Percentiles rank a stretch among this genome's conserved stretches.
Conservation (phyloP, 2,888 invertebrate species). For the Tenthredo livida region DNA sequence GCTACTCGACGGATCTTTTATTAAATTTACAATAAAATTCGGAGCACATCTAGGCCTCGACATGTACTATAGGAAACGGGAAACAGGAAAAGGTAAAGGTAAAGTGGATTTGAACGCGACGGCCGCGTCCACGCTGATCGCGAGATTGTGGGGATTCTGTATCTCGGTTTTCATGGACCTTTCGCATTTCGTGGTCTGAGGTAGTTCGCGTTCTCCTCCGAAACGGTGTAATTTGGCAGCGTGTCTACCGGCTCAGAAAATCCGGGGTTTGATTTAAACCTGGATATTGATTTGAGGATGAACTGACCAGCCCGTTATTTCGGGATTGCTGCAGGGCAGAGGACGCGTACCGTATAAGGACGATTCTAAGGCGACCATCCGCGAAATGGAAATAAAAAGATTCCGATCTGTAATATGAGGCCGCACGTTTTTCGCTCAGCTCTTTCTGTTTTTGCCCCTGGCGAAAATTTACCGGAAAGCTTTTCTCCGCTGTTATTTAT, state of each 20-base stretch:
- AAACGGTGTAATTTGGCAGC: conserved; percentile 24
- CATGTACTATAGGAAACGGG: not conserved
- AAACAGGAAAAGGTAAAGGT: not conserved
- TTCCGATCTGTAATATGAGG: not conserved
- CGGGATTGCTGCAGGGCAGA: not conserved
- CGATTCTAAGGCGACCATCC: not conserved
- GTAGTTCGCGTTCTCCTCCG: not conserved
- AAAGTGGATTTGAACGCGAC: not conserved
- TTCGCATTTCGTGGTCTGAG: conserved; percentile 9
- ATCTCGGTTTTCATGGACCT: not conserved
- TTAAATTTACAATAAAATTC: not conserved
- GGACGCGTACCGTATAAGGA: not conserved
- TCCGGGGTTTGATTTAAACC: conserved; percentile 5
- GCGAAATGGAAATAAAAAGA: conserved; percentile 24
- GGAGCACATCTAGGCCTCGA: not conserved
- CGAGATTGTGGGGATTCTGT: conserved; percentile 7
- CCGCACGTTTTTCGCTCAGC: no score
- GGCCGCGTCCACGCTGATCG: not conserved
- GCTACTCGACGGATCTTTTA: not conserved
- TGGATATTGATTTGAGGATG: conserved; percentile 20
- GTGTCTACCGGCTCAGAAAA: conserved; percentile 4
- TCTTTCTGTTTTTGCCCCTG: not conserved
- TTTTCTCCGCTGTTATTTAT: not conserved
- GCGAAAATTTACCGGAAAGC: not conserved
- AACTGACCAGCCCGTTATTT: conserved; percentile 13